A percentile compares a stretch with the other conserved stretches of the same genome.
phyloP scores from a whole-genome alignment of 2,113 vertebrate genomes.

The Tachysurus fulvidraco region DNA sequence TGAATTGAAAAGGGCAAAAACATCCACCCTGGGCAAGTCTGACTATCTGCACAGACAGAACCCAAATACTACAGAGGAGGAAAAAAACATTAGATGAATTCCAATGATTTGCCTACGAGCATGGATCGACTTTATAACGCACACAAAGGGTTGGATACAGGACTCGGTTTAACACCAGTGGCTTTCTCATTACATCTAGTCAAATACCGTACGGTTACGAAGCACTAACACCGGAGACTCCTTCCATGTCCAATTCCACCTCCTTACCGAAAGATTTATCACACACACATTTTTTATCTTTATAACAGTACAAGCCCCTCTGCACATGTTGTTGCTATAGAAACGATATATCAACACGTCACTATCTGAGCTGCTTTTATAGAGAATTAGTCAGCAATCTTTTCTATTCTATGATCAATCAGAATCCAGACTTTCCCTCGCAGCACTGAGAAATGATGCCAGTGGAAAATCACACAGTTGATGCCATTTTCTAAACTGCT shows the following conservation, averaged over 20 bases:
- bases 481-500: conserved; percentile 4
- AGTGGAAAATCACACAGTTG: neutral
- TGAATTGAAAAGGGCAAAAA: conserved; percentile 63
- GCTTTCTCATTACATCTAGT: neutral
- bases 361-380: neutral
- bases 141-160: too few relatives aligned
- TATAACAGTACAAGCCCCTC: neutral
- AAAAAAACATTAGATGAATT: conserved; percentile 9
- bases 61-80: conserved; percentile 9
- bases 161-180: neutral
- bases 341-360: neutral
- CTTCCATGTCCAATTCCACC: neutral
- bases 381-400: neutral
- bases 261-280: neutral
- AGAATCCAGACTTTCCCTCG: neutral
- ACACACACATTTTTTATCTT: neutral
- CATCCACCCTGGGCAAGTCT: conserved; percentile 70
- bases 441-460: neutral
- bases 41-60: conserved; percentile 50
- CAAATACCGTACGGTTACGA: neutral
- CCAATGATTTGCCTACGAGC: neutral
- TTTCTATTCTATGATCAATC: neutral
- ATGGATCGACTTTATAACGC: neutral
- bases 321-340: neutral
- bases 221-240: neutral